phyloP scores from a whole-genome alignment of 2,888 invertebrate species.

The Andrena minutula region DNA sequence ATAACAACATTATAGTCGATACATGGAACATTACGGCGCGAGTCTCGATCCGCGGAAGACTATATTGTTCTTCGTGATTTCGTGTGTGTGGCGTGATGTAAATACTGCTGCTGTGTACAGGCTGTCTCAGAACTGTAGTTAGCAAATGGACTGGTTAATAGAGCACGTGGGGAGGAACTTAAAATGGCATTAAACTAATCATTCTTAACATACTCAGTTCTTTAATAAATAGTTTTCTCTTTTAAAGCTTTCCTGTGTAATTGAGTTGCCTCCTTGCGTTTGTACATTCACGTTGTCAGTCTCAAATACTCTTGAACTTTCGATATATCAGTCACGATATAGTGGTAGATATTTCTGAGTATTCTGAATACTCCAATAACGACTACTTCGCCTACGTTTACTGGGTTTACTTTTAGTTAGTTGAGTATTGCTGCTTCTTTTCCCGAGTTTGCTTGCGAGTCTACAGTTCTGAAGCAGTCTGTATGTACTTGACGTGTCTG shows the following conservation, averaged over 20 bases:
- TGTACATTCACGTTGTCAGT: no score
- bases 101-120: conserved; percentile 37
- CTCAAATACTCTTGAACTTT: no score
- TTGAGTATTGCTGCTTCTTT: neutral
- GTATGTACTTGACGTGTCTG: conserved; percentile 45
- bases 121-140: neutral
- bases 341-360: no score
- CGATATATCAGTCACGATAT: no score
- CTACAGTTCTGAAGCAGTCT: neutral
- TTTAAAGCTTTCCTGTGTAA: no score
- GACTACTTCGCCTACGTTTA: no score
- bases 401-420: no score
- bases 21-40: conserved; percentile 35
- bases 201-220: no score
- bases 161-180: neutral
- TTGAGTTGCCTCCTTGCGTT: no score
- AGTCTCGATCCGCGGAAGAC: conserved; percentile 44
- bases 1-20: conserved; percentile 58
- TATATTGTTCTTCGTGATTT: conserved; percentile 37
- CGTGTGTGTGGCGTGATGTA: conserved; percentile 24
- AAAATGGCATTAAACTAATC: neutral
- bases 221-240: no score
- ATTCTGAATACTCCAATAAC: no score
- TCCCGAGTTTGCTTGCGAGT: neutral
- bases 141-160: neutral